phyloP scores from a whole-genome alignment of 2,797 vertebrate species.

The Thunnus albacares region DNA sequence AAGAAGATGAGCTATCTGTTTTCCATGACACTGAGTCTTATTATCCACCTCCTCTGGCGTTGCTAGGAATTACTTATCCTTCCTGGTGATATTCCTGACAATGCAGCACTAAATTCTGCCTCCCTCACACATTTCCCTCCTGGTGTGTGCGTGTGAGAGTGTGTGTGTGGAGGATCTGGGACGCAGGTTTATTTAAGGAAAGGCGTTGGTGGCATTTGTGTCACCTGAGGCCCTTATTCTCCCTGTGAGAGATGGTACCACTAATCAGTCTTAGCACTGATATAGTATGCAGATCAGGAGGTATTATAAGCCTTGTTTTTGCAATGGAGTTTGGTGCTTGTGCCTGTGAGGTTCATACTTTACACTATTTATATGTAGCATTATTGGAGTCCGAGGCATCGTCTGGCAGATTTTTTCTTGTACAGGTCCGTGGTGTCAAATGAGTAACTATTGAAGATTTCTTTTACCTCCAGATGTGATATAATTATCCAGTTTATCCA shows the following conservation, averaged over 20 bases:
- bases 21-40: constrained; percentile 69
- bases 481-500: neutral
- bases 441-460: neutral
- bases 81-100: constrained; percentile 80
- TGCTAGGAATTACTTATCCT: constrained; percentile 80
- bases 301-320: constrained; percentile 51
- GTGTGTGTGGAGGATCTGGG: constrained; percentile 64
- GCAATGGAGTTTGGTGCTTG: constrained; percentile 24
- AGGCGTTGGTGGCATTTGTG: constrained; percentile 80
- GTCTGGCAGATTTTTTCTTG: neutral
- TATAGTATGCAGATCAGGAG: constrained; percentile 66
- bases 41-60: constrained; percentile 76
- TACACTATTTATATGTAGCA: constrained; percentile 15
- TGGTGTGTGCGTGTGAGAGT: constrained; percentile 31
- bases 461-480: neutral
- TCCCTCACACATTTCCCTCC: constrained; percentile 68
- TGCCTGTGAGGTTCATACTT: constrained; percentile 20
- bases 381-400: constrained; percentile 1
- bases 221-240: constrained; percentile 78
- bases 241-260: constrained; percentile 60
- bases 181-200: constrained; percentile 83
- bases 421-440: neutral
- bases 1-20: constrained; percentile 69
- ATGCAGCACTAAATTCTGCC: constrained; percentile 79
- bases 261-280: constrained; percentile 72